Conservation (phyloP, 2,797 vertebrate genomes). For the Sebastes matsubarae region DNA sequence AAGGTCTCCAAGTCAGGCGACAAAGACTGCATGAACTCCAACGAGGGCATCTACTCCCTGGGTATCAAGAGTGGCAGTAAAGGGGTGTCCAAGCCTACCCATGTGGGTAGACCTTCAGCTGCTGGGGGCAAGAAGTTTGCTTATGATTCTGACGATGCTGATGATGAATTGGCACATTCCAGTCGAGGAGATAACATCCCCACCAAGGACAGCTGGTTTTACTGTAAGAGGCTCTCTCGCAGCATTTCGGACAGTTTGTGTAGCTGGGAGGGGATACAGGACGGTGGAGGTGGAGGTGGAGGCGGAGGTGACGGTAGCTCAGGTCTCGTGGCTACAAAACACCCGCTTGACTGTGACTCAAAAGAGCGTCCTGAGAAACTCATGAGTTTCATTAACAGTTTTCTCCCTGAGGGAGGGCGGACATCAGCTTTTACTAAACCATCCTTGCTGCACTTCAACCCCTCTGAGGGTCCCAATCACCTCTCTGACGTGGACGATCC, state of each 20-base stretch:
- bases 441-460: conserved; percentile 67
- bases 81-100: conserved; percentile 72
- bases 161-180: conserved; percentile 84
- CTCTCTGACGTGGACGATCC: conserved; percentile 86
- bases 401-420: conserved; percentile 79
- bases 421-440: conserved; percentile 70
- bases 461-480: conserved; percentile 65
- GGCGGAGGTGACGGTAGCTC: conserved; percentile 57
- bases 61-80: conserved; percentile 85
- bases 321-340: conserved; percentile 45
- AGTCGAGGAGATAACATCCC: conserved; percentile 75
- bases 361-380: conserved; percentile 88
- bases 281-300: conserved; percentile 32
- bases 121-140: conserved; percentile 77
- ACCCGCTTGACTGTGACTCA: conserved; percentile 74
- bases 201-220: conserved; percentile 80
- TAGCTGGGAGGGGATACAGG: conserved; percentile 83
- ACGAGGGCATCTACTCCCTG: conserved; percentile 95
- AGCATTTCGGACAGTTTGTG: conserved; percentile 91
- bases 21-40: conserved; percentile 97
- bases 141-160: conserved; percentile 88
- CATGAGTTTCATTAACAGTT: conserved; percentile 83
- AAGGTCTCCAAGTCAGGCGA: conserved; percentile 88
- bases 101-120: conserved; percentile 62
- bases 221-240: conserved; percentile 83